Conservation (phyloP, 2,797 vertebrate species). For the Phoebastria nigripes region DNA sequence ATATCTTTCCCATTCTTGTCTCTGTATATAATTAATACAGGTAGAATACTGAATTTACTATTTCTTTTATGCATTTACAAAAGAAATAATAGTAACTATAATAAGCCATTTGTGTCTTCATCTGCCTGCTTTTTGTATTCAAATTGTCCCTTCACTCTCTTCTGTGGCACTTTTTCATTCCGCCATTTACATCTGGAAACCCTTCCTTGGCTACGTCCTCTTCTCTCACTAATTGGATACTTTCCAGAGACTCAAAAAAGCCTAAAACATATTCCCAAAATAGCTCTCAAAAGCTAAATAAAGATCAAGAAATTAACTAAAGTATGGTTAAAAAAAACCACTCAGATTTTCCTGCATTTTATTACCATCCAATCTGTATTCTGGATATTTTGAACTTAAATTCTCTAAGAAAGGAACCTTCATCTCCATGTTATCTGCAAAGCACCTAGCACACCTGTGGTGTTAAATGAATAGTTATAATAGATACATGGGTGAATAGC, state of each 20-base stretch:
- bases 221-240: slow-evolving; percentile 22
- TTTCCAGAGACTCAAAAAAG: not conserved
- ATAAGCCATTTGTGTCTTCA: slow-evolving; percentile 16
- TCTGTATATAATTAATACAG: not conserved
- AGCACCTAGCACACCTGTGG: slow-evolving; percentile 37
- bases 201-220: not conserved
- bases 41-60: not conserved
- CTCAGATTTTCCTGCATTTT: not conserved
- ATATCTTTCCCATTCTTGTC: not conserved
- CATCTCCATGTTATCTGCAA: slow-evolving; percentile 3
- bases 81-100: slow-evolving; percentile 6
- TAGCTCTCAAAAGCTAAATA: slow-evolving; percentile 16
- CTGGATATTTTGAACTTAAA: not conserved
- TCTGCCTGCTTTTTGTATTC: not conserved
- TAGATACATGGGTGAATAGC: slow-evolving; percentile 23
- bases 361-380: not conserved
- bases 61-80: not conserved
- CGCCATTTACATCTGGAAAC: not conserved
- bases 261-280: slow-evolving; percentile 15
- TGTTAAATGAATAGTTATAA: slow-evolving; percentile 28
- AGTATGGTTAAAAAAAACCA: not conserved
- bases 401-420: not conserved
- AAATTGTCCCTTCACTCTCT: not conserved
- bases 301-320: slow-evolving; percentile 12
- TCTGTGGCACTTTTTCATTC: not conserved